A percentile compares a stretch with the other conserved stretches of the same genome.
phyloP scores from a whole-genome alignment of 23 tunicate species.

The Styela clava region DNA sequence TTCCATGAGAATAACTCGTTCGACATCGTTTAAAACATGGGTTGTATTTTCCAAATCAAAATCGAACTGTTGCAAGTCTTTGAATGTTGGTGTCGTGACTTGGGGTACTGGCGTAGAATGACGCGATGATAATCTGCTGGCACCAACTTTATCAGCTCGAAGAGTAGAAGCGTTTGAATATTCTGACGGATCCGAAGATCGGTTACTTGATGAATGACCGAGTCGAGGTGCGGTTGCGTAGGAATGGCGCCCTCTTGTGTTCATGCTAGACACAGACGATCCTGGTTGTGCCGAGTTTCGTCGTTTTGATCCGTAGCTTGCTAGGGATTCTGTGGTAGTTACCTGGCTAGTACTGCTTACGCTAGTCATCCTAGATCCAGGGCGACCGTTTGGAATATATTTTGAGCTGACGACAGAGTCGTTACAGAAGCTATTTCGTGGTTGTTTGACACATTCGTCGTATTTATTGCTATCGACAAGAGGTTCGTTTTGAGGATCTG shows the following conservation, averaged over 20 bases:
- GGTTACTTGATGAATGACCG: constrained; percentile 13
- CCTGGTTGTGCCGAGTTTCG: not conserved
- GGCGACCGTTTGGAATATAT: constrained; percentile 5
- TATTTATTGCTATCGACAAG: not conserved
- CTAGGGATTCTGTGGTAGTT: constrained; percentile 1
- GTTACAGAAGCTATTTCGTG: not conserved
- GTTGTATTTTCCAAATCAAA: constrained; percentile 4
- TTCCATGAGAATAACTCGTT: constrained; percentile 11
- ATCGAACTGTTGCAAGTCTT: not conserved
- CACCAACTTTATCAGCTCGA: not conserved
- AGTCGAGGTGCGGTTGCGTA: constrained; percentile 6
- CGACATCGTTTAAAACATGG: constrained; percentile 16
- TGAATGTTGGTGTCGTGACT: not conserved
- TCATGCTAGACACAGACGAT: constrained; percentile 1
- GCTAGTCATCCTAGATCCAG: constrained; percentile 1
- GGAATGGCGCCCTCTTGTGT: not conserved
- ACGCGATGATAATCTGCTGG: not conserved
- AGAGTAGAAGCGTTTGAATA: constrained; percentile 22
- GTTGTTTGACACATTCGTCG: constrained; percentile 1
- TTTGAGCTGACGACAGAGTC: not conserved
- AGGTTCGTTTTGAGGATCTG: constrained; percentile 2
- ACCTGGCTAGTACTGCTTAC: constrained; percentile 18
- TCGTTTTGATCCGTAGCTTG: not conserved
- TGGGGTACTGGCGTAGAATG: constrained; percentile 10
- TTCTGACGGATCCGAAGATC: constrained; percentile 24